Evolutionary conservation across 2,888 invertebrate genomes (phyloP), one percentile per base, ranked within the genome.

Genomic region (Ennomos fuscantarius): DNA sequence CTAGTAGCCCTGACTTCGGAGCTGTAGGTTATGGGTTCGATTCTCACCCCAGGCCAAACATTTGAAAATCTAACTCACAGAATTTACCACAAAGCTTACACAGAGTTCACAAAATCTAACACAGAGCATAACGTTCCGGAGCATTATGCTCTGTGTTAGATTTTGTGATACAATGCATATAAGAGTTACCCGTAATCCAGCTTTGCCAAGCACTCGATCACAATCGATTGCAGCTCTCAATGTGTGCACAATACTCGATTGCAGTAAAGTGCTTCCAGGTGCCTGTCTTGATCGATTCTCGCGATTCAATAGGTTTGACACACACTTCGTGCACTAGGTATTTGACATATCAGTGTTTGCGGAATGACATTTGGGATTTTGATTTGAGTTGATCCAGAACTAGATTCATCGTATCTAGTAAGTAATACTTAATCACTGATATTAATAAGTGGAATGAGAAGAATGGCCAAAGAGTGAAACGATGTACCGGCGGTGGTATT

Each of bases 201-300:
- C 54, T 72, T 72, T 68, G 63, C 65, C 56, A 40, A 69, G 48
- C 64, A 66, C 74, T 78, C 65, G 47, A 72, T 70, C 60, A 56
- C 57, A 70, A 75, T 77, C 70, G 69, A 70, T 68, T 66, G 64
- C 33, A 33, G 13, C 42, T 55, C 33, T 44, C 39, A 47, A 72
- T 77, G 68, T 79, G 60, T 74, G 73, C 70, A 58, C 50, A 65
- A 55, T 62, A 69, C 78, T 78, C 64, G 69, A 78, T 68, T 52
- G 64, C 63, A 62, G 58, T 61, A 42, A 50, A 61, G 63, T 63
- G 59, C 65, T 58, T 62, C 59, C 61, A 66, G 56, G 60, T 67
- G 69, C 63, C 60, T 66, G 62, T 60, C 64, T 58, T 53, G 51
- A 72, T 70, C 64, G 66, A 68, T 66, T 64, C 62, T 69, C 65